phyloP scores from a whole-genome alignment of 2,113 vertebrate genomes.

The Pelmatolapia mariae region DNA sequence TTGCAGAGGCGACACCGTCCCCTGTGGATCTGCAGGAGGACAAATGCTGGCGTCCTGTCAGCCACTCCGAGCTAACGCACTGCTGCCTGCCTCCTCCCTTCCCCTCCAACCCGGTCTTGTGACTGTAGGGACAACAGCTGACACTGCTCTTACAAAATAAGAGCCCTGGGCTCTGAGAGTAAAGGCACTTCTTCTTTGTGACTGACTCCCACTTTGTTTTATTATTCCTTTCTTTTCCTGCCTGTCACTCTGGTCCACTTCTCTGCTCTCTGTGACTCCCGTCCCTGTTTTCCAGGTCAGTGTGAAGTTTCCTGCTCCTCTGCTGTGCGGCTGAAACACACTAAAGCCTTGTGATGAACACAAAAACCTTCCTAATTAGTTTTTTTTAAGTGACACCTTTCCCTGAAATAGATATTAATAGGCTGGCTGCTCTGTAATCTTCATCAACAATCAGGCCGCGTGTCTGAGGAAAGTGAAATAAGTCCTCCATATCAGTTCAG shows the following conservation, averaged over 20 bases:
- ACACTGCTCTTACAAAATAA: slow-evolving; percentile 53
- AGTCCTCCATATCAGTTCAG: background rate
- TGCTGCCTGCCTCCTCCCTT: slow-evolving; percentile 41
- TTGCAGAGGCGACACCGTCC: background rate
- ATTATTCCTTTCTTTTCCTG: background rate
- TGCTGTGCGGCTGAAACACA: background rate
- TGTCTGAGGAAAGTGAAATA: background rate
- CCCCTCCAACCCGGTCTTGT: slow-evolving; percentile 47
- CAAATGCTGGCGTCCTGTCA: background rate
- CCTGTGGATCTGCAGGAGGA: background rate
- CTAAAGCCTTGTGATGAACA: background rate
- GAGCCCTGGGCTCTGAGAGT: background rate
- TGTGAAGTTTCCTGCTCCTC: background rate
- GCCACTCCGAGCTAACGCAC: background rate
- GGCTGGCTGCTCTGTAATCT: background rate
- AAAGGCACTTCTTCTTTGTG: background rate
- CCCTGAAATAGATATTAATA: background rate
- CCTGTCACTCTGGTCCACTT: background rate
- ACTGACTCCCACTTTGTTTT: background rate
- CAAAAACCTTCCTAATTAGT: background rate
- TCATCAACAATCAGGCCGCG: background rate
- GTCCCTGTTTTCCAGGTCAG: background rate
- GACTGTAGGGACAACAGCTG: slow-evolving; percentile 52
- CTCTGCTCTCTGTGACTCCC: background rate
- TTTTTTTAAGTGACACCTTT: background rate